Percentiles rank a stretch among this genome's conserved stretches.
These are phyloP conservation scores for Colinus virginianus DNA, from an alignment of 2,113 vertebrate species.

Conservation along the genomic window DNA sequence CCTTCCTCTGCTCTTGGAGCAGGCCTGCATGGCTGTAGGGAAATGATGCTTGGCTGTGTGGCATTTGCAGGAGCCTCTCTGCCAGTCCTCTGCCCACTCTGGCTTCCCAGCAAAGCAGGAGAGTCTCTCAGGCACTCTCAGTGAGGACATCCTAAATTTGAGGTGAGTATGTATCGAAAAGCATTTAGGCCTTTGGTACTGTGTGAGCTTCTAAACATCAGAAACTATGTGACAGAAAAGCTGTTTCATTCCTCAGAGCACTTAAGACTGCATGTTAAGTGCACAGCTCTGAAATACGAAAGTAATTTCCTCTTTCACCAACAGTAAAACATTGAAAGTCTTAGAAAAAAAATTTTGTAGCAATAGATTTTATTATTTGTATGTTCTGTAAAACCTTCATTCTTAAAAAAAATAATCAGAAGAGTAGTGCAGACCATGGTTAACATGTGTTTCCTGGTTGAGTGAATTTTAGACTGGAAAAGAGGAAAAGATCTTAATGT, in stretches of 20 bases:
- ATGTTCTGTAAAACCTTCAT: neutral
- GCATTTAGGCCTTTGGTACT: too few relatives aligned
- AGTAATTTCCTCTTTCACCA: neutral
- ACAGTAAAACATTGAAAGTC: neutral
- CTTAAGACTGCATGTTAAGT: neutral
- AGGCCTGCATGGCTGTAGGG: neutral
- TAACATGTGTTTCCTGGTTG: neutral
- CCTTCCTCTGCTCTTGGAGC: neutral
- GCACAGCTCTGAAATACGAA: neutral
- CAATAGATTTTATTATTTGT: neutral
- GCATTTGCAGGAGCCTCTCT: neutral
- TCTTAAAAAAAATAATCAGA: neutral
- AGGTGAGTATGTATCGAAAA: neutral
- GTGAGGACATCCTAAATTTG: neutral
- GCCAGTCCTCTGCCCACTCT: neutral
- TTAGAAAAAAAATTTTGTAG: neutral
- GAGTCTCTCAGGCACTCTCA: neutral
- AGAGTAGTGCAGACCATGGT: neutral
- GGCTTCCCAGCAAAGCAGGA: neutral
- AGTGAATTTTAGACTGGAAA: neutral
- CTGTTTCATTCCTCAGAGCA: fast-evolving
- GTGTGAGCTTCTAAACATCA: neutral
- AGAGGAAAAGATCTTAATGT: constrained; percentile 3
- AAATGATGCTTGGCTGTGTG: neutral
- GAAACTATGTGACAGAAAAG: neutral